Evolutionary conservation across 2,797 vertebrate species (phyloP), one percentile per base, ranked within the genome.

Genomic region (Halcyon badia): DNA sequence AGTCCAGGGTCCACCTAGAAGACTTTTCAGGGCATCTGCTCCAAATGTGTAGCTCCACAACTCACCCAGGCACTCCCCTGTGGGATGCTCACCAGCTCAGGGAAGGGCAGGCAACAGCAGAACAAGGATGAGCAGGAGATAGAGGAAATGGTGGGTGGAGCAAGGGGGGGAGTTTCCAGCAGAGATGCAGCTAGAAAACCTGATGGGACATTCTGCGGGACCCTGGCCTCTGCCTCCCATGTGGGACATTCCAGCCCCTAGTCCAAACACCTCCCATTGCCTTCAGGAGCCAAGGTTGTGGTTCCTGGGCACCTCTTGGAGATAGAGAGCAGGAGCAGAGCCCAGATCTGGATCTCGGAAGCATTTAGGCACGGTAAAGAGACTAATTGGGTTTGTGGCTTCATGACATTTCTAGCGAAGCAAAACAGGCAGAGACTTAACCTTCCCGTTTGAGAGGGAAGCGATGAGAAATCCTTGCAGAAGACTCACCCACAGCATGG

Each of bases 41-140:
- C 26, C 6, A 4, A 66, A 87, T 7, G 19, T 15, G 30, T 31
- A 83, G 42, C 6, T 16, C 51, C 10, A 6, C 12, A 46, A 7
- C 22, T 37, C 35, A 48, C 17, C 20, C 2, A 1, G 1, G 1
- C 4, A 5, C 14, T 70, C 14, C 33, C 35, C 31, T 72, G 21
- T 0, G 0, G 25, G 48, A 42, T 58, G 31, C 60, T 88, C 56
- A 49, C 6, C 26, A 33, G 60, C 26, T 56, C n/a, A 42, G 65
- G 49, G 30, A 49, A 75, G 31, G 12, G 48, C 8, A 49, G n/a
- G 21, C n/a, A 84, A 31, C n/a, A 37, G 58, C 66, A 72, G 54
- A 37, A 54, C 14, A 21, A 60, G n/a, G 51, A 48, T n/a, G n/a
- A 87, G 42, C 61, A 56, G 42, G 33, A 83, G 52, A 54, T n/a